phyloP scores from a whole-genome alignment of 2,113 vertebrate species.

The Nansenia antarctica region DNA sequence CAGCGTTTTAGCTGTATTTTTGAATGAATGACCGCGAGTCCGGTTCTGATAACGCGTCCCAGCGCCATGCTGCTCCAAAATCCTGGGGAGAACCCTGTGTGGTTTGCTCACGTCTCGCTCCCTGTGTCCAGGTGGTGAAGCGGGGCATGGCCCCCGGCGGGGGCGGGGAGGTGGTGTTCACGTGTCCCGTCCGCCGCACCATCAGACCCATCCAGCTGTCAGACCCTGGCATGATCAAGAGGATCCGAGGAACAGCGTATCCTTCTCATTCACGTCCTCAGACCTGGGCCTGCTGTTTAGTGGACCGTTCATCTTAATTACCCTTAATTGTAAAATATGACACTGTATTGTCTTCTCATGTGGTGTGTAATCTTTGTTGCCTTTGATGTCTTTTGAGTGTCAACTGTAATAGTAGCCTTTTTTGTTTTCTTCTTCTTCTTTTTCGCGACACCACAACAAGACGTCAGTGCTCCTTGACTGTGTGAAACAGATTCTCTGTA shows the following conservation, averaged over 20 bases:
- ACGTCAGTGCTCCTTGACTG: constrained; percentile 44
- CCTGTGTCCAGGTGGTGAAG: constrained; percentile 79
- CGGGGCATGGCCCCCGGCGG: constrained; percentile 94
- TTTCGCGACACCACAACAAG: background rate
- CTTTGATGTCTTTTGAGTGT: background rate
- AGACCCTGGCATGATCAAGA: constrained; percentile 94
- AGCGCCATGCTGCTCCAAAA: too few species aligned
- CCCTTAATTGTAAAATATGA: background rate
- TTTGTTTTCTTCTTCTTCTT: background rate
- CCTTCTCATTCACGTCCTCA: constrained; percentile 63
- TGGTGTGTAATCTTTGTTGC: background rate
- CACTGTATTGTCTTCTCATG: background rate
- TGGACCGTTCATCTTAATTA: background rate
- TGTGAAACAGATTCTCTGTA: constrained; percentile 82
- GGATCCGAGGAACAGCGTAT: constrained; percentile 97
- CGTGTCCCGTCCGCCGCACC: constrained; percentile 85
- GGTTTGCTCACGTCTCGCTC: background rate
- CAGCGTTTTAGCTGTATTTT: background rate
- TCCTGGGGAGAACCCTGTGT: background rate
- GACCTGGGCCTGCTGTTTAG: background rate
- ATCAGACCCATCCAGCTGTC: constrained; percentile 86
- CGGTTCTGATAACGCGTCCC: background rate
- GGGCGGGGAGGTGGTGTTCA: constrained; percentile 89
- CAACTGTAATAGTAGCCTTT: too few species aligned
- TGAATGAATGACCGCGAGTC: background rate